A percentile compares a stretch with the other conserved stretches of the same genome.
phyloP scores from a whole-genome alignment of 2,888 invertebrate species.

The Miltochrista miniata region DNA sequence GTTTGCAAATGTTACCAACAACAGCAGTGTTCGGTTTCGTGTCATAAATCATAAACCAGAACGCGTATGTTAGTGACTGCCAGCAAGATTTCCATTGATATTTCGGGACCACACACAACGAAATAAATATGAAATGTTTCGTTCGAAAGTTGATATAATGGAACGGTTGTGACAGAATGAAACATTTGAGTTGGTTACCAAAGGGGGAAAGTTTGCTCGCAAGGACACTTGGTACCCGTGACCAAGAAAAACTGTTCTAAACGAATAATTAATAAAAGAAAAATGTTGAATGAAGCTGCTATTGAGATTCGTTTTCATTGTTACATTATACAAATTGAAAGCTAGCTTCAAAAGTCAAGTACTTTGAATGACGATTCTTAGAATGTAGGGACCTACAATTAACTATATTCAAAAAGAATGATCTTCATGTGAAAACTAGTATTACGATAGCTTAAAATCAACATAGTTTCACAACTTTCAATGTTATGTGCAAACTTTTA shows the following conservation, averaged over 20 bases:
- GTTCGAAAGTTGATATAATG: slow-evolving; percentile 41
- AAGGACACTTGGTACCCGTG: slow-evolving; percentile 58
- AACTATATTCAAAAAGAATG: slow-evolving; percentile 7
- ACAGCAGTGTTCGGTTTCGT: slow-evolving; percentile 11
- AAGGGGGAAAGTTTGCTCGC: slow-evolving; percentile 60
- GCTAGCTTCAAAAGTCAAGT: slow-evolving; percentile 17
- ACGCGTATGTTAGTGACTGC: background rate
- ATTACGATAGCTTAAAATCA: slow-evolving; percentile 9
- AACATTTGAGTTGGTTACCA: slow-evolving; percentile 51
- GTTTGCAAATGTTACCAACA: background rate
- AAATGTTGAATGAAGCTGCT: slow-evolving; percentile 27
- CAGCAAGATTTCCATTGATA: slow-evolving; percentile 3
- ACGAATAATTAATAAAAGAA: slow-evolving; percentile 19
- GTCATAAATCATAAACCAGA: background rate
- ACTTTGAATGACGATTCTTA: slow-evolving; percentile 11
- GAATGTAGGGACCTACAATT: slow-evolving; percentile 29
- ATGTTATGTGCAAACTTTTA: slow-evolving; percentile 20
- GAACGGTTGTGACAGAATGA: slow-evolving; percentile 45
- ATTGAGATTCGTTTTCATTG: slow-evolving; percentile 16
- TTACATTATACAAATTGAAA: slow-evolving; percentile 23
- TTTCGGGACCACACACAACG: slow-evolving; percentile 23
- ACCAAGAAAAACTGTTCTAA: slow-evolving; percentile 40
- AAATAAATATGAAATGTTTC: slow-evolving; percentile 30
- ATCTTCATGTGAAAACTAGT: slow-evolving; percentile 17
- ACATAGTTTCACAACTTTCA: slow-evolving; percentile 17